Base-by-base conservation (phyloP, 1,140 invertebrate genomes). In the Drosophila gunungcola region DNA sequence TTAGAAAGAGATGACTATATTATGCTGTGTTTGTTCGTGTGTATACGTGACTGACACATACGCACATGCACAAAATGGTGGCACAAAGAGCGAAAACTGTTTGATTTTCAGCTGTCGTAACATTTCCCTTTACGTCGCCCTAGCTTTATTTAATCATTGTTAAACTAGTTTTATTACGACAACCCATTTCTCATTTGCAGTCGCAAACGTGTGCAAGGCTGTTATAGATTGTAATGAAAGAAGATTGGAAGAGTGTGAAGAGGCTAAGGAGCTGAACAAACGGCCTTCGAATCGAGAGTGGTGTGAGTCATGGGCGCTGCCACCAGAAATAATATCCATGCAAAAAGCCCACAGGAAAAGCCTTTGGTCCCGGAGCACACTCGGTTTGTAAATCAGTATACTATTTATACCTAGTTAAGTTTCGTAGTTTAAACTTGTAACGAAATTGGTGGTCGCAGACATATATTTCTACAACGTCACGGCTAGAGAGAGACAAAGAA, bases 141-240 rank as follows among this genome's bases (percentile, higher is more conserved):
- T 82, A 63, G 46, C 55, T 54, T 61, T 58, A 62, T 54, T 68
- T 80, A 42, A 68, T 67, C 27, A 61, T 76, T 89, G 80, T 90
- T 90, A 90, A 90, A 89, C 77, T 89, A 89, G 84, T 82, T 83
- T 86, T 91, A 91, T 91, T 85, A 91, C 79, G 90, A 84, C 79
- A 88, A 84, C 46, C 69, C 62, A 91, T 91, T 91, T 91, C 88
- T 91, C 89, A 91, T 91, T 91, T 91, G 88, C 90, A 91, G 90
- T 91, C 78, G 81, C 75, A 89, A 90, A 78, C 80, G 67, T 76
- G 65, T 75, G 56, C 80, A 83, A 83, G 73, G 61, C 78, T 73
- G 65, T 83, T 79, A 68, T 80, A 89, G 80, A 89, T 72, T 74
- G 73, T 89, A 89, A 88, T 52, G 69, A 84, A 77, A 84, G 34